Base-by-base conservation (phyloP, 2,888 invertebrate genomes). In the Laspeyria flexula region DNA sequence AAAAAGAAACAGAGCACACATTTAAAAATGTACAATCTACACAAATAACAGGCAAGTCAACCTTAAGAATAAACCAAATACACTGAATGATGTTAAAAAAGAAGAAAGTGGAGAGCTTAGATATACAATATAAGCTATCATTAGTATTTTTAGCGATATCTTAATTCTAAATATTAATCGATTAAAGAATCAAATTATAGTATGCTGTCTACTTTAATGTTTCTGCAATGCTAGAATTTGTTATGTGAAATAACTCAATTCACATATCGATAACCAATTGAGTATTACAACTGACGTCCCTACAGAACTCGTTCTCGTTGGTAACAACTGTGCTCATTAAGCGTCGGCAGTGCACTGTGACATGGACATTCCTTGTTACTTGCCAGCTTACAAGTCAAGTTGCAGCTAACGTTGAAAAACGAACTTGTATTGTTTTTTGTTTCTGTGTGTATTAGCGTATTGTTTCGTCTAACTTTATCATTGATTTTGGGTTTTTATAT, bases 291-390 rank as follows among this genome's bases (percentile, higher is more conserved):
- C 59, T 4, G 41, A 37, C 66, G 59, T 73, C 69, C 58, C 60
- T 64, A 60, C 3, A n/a, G 21, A n/a, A 49, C 39, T 35, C 37
- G 39, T 45, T n/a, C n/a, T n/a, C n/a, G n/a, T 62, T 54, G 46
- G 64, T 65, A 73, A 77, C 78, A 77, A 76, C 75, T 71, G 75
- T 59, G 72, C 77, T 80, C 79, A 80, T 81, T 80, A 81, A 75
- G 72, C 71, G 60, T 56, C 49, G 53, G 61, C 51, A 66, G 74
- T 74, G 64, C 68, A 67, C 65, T 59, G 70, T 69, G 60, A 73
- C 73, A 69, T 62, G 60, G 60, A 64, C 70, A 65, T 71, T 68
- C 69, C 70, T 59, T 65, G 65, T 68, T 65, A 65, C 39, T 51
- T 55, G 58, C 43, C 55, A 43, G 55, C 48, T 56, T 58, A 48